Conservation (phyloP, 2,888 invertebrate species). For the Rotaria magnacalcarata region DNA sequence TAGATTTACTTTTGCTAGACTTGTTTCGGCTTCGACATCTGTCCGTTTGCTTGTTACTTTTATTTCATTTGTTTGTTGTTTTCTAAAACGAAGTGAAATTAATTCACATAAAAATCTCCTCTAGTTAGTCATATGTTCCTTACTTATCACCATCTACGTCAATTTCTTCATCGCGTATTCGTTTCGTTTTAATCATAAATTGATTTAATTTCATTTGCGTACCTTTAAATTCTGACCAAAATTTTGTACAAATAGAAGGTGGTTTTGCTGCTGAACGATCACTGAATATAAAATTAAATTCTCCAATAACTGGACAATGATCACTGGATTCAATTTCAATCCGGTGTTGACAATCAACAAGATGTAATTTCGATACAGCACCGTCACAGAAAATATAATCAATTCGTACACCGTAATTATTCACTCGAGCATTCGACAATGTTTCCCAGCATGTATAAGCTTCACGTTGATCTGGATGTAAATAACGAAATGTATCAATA, state of each 20-base stretch:
- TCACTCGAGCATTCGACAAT: constrained; percentile 76
- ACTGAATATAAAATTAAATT: constrained; percentile 51
- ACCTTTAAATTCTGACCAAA: constrained; percentile 61
- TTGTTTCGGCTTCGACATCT: neutral
- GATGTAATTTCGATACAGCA: constrained; percentile 49
- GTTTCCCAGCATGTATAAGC: constrained; percentile 94
- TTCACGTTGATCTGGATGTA: constrained; percentile 76
- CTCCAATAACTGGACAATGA: constrained; percentile 76
- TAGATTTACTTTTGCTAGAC: neutral
- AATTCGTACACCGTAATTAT: constrained; percentile 84
- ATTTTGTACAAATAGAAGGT: constrained; percentile 60
- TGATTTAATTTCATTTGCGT: constrained; percentile 52
- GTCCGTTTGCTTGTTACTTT: neutral
- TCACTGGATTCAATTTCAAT: constrained; percentile 82
- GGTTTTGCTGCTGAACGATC: constrained; percentile 51
- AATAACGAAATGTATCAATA: constrained; percentile 74
- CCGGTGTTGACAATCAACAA: constrained; percentile 77
- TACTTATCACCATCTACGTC: neutral
- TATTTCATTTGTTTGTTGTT: neutral
- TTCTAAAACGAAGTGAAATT: neutral
- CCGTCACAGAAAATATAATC: constrained; percentile 58
- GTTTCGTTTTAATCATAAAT: constrained; percentile 49
- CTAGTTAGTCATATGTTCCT: neutral
- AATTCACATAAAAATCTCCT: neutral
- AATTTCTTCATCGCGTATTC: neutral